A percentile compares a stretch with the other conserved stretches of the same genome.
These are phyloP conservation scores for Rhopalosiphum nymphaeae DNA, from an alignment of 2,888 invertebrate species.

Conservation along the genomic window DNA sequence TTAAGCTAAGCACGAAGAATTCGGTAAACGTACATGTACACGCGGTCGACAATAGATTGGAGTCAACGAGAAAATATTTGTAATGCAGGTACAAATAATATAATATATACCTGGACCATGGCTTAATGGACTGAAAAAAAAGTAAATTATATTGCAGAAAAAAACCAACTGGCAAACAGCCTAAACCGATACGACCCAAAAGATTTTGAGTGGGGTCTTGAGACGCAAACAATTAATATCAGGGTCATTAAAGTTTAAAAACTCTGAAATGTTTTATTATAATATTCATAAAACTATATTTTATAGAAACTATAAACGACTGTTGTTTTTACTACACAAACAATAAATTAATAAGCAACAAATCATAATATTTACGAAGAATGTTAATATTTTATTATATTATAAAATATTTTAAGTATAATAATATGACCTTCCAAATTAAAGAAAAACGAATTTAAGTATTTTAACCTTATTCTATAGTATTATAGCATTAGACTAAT, in stretches of 20 bases:
- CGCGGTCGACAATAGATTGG: background rate
- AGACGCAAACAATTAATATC: slow-evolving; percentile 34
- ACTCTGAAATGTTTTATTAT: background rate
- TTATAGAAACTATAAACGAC: background rate
- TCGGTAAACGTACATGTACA: background rate
- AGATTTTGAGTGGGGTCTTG: slow-evolving; percentile 42
- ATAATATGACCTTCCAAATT: background rate
- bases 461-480: background rate
- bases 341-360: slow-evolving; percentile 5
- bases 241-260: slow-evolving; percentile 27
- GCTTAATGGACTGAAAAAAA: slow-evolving; percentile 33
- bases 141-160: slow-evolving; percentile 38
- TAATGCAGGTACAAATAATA: background rate
- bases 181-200: slow-evolving; percentile 58
- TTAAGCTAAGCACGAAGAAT: background rate
- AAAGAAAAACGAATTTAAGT: background rate
- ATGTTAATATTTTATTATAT: background rate
- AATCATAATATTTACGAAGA: background rate
- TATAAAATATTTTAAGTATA: no score
- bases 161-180: slow-evolving; percentile 66
- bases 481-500: background rate
- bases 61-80: slow-evolving; percentile 13
- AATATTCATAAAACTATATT: slow-evolving; percentile 26
- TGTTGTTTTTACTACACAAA: background rate
- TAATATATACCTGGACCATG: slow-evolving; percentile 15